These are phyloP conservation scores for Anthopleura xanthogrammica DNA, from an alignment of 92 coral and sea anemone genomes.

Conservation along the genomic window DNA sequence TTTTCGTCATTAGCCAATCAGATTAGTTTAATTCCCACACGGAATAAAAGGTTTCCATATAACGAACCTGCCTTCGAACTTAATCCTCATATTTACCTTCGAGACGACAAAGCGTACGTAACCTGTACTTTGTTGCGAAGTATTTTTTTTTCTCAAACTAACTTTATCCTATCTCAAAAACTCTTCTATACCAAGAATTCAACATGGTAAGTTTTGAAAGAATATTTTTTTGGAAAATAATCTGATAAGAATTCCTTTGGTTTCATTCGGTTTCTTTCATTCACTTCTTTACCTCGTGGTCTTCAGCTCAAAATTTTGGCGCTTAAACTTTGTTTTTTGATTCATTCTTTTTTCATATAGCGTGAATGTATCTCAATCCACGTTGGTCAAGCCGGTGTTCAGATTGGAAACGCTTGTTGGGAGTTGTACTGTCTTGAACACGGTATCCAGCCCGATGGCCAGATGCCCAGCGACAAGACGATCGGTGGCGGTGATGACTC, in stretches of 20 bases:
- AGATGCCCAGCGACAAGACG: slow-evolving; percentile 86
- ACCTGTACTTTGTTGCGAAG: slow-evolving; percentile 1
- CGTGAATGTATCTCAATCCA: slow-evolving; percentile 82
- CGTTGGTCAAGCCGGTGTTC: slow-evolving; percentile 91
- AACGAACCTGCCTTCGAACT: not conserved
- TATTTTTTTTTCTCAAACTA: not conserved
- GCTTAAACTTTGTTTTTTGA: not conserved
- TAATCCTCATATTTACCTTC: not conserved
- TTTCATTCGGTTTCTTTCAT: not conserved
- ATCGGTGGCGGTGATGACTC: slow-evolving; percentile 69
- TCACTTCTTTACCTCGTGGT: not conserved
- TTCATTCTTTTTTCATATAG: not conserved
- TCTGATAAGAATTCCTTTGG: not conserved
- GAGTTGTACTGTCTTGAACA: slow-evolving; percentile 93
- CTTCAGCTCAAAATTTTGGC: not conserved
- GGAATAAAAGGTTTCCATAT: not conserved
- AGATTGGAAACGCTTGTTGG: slow-evolving; percentile 91
- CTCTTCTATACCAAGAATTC: not conserved
- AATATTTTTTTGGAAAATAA: not conserved
- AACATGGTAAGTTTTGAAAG: slow-evolving; percentile 1
- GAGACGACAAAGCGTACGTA: not conserved
- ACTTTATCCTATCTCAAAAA: not conserved
- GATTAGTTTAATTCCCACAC: not conserved
- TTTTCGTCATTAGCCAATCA: slow-evolving; percentile 3
- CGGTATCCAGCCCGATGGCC: slow-evolving; percentile 95